These are phyloP conservation scores for Malaclemys terrapin DNA, from an alignment of 2,113 vertebrate genomes.

Conservation along the genomic window DNA sequence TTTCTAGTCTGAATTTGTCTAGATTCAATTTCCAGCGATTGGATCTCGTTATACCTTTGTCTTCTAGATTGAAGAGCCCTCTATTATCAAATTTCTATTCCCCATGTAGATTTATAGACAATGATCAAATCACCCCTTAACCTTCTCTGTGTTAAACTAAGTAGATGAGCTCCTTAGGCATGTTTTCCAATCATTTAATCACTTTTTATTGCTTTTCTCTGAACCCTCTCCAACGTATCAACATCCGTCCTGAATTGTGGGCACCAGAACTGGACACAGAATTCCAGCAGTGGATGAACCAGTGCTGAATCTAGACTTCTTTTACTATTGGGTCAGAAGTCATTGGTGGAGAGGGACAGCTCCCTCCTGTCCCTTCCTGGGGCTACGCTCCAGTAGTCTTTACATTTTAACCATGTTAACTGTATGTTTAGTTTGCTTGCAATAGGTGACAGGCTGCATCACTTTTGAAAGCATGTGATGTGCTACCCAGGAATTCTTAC, in stretches of 20 bases:
- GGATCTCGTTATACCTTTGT: too few relatives aligned
- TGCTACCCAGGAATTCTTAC: background rate
- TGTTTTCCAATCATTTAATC: background rate
- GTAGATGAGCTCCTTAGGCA: background rate
- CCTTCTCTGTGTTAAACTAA: background rate
- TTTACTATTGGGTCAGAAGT: background rate
- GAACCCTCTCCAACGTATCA: background rate
- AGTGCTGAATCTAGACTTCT: background rate
- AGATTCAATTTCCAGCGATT: background rate
- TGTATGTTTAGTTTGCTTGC: background rate
- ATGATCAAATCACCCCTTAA: background rate
- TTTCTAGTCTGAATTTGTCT: background rate
- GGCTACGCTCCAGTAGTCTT: background rate
- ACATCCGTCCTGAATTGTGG: background rate
- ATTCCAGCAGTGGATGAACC: background rate
- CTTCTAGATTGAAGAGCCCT: background rate
- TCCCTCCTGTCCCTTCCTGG: background rate
- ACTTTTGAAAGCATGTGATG: background rate
- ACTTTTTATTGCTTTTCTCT: background rate
- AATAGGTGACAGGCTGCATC: background rate
- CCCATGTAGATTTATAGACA: background rate
- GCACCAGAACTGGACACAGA: background rate
- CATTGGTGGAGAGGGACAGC: background rate
- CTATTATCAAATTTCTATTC: background rate
- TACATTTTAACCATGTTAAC: background rate